Conservation (phyloP, 1,140 invertebrate genomes). For the Gryllus bimaculatus region DNA sequence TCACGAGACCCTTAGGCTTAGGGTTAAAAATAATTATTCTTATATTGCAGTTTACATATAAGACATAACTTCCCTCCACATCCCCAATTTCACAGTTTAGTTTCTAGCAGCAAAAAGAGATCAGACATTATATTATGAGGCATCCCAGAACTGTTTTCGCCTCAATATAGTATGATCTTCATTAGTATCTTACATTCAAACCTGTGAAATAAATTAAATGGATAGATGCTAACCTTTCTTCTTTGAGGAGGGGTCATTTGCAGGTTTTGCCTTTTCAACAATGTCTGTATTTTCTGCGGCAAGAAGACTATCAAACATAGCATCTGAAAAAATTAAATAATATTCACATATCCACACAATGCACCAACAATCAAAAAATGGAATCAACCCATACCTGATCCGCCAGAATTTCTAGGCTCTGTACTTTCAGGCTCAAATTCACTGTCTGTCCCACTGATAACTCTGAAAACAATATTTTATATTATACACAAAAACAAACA, state of each 20-base stretch:
- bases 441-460: background rate
- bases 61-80: no score
- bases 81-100: no score
- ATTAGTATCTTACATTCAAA: no score
- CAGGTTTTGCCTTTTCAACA: background rate
- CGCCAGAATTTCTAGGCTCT: background rate
- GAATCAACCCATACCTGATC: background rate
- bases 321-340: background rate
- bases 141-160: no score
- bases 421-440: background rate
- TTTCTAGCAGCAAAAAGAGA: no score
- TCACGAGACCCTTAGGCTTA: no score
- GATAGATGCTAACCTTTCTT: background rate
- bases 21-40: no score
- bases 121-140: no score
- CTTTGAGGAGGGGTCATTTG: background rate
- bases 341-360: background rate
- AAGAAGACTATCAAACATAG: background rate
- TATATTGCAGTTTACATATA: no score
- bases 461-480: background rate
- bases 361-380: background rate
- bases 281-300: background rate
- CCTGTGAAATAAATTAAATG: no score
- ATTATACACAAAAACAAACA: no score
- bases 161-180: no score